A percentile compares a stretch with the other conserved stretches of the same genome.
These are phyloP conservation scores for Gorsachius goisagi DNA, from an alignment of 2,113 vertebrate genomes.

Conservation along the genomic window DNA sequence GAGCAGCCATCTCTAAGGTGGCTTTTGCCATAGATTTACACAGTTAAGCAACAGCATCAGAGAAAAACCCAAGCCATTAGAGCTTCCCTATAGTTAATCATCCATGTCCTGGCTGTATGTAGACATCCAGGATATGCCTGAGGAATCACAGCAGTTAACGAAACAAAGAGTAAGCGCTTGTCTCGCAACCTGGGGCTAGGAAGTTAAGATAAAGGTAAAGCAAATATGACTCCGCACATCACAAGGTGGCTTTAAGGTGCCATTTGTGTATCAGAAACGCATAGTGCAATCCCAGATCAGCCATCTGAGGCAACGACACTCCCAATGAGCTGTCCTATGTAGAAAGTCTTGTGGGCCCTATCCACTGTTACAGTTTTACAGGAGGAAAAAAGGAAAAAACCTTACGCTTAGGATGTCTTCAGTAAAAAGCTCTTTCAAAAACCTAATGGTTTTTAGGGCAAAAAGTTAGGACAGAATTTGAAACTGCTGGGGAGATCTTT, in stretches of 20 bases:
- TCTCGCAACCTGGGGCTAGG: neutral
- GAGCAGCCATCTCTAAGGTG: neutral
- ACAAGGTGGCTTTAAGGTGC: neutral
- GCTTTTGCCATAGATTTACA: neutral
- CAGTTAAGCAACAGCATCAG: neutral
- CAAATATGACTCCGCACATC: neutral
- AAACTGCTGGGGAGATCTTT: neutral
- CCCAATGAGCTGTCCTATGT: neutral
- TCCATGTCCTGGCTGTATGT: accelerated
- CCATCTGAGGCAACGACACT: neutral
- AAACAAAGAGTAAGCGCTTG: neutral
- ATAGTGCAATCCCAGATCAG: neutral
- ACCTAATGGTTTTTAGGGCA: neutral
- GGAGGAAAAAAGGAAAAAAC: neutral
- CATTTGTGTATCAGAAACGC: neutral
- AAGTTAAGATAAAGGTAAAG: neutral
- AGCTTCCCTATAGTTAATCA: neutral
- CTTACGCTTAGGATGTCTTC: neutral
- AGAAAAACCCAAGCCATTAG: neutral
- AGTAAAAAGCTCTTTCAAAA: neutral
- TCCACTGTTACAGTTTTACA: neutral
- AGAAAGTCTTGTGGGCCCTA: neutral
- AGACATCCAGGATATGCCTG: neutral
- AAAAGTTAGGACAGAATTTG: neutral
- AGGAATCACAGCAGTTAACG: neutral